Percentiles rank a stretch among this genome's conserved stretches.
Conservation (phyloP, 2,797 vertebrate species). For the Pteropus rufus region DNA sequence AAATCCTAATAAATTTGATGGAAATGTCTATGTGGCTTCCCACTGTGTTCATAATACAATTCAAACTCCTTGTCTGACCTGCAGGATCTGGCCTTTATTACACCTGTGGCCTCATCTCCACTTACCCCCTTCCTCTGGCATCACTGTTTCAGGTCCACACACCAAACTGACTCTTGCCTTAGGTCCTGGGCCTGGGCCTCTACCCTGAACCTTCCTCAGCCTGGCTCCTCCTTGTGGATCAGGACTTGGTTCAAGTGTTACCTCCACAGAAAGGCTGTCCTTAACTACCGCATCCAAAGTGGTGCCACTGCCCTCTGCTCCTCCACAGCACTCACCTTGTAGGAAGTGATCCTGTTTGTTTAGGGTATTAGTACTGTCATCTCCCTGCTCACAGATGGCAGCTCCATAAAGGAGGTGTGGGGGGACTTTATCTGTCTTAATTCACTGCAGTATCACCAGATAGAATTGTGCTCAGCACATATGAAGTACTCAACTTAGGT, state of each 20-base stretch:
- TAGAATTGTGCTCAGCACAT: neutral
- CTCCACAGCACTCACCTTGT: neutral
- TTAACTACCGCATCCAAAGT: neutral
- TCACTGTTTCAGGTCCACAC: neutral
- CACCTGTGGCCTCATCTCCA: neutral
- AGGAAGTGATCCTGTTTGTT: neutral
- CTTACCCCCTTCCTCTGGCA: neutral
- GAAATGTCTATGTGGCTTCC: neutral
- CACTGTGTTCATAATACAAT: neutral
- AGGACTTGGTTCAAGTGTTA: neutral
- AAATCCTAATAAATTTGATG: neutral
- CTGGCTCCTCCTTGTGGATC: neutral
- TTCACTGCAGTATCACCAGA: neutral
- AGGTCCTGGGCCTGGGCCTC: neutral
- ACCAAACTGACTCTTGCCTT: neutral
- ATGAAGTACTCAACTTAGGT: neutral
- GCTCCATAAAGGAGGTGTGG: neutral
- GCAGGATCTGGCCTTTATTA: neutral
- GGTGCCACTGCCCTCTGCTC: neutral
- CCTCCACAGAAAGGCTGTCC: neutral
- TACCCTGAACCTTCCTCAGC: neutral
- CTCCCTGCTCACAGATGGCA: neutral
- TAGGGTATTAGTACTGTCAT: neutral
- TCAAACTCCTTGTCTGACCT: neutral
- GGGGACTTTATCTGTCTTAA: neutral